These are phyloP conservation scores for Andrena hattorfiana DNA, from an alignment of 2,888 invertebrate genomes.

Conservation along the genomic window DNA sequence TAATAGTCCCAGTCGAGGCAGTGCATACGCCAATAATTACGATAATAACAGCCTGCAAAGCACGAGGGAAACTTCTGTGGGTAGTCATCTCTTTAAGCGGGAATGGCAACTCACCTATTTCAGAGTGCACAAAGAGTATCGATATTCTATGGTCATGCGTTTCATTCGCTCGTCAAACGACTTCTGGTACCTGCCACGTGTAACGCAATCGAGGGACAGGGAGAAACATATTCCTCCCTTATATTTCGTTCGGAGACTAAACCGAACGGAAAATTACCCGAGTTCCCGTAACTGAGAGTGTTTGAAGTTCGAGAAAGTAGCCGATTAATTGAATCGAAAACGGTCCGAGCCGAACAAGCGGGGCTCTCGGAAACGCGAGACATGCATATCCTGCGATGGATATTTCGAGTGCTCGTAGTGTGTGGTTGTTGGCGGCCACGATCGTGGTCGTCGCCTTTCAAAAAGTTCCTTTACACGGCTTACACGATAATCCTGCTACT, in stretches of 20 bases:
- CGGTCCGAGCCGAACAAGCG: too few relatives aligned
- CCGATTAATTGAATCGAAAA: too few relatives aligned
- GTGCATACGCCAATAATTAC: not conserved
- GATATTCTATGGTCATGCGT: not conserved
- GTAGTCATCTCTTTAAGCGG: not conserved
- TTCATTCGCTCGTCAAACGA: not conserved
- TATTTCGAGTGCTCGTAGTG: constrained; percentile 31
- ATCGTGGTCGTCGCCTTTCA: constrained; percentile 49
- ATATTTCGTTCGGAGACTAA: too few relatives aligned
- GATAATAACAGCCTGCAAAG: not conserved
- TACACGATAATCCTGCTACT: constrained; percentile 46
- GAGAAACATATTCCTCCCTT: too few relatives aligned
- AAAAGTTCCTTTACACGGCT: constrained; percentile 48
- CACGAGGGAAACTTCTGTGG: not conserved
- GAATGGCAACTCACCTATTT: not conserved
- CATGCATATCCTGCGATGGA: constrained; percentile 46
- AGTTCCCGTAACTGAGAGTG: not conserved
- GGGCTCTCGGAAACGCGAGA: too few relatives aligned
- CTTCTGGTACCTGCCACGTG: not conserved
- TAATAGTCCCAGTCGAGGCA: not conserved
- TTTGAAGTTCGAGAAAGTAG: too few relatives aligned
- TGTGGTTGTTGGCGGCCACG: constrained; percentile 68
- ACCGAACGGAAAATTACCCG: too few relatives aligned
- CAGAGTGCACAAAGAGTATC: not conserved
- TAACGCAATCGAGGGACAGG: not conserved